Conservation (phyloP, 2,797 vertebrate genomes). For the Enteromius radiatus region DNA sequence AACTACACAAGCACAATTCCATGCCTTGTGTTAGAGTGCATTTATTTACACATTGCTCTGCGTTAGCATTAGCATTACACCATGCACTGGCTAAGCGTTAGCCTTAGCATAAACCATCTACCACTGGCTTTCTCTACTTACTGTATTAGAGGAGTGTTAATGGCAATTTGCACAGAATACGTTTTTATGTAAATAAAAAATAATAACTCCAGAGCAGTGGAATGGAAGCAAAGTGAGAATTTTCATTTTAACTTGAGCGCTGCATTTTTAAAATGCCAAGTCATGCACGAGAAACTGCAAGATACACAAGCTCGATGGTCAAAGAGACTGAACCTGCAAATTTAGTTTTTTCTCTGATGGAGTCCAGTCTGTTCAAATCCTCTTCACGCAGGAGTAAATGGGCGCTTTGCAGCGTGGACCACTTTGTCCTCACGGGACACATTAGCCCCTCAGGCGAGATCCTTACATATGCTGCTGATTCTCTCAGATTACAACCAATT, state of each 20-base stretch:
- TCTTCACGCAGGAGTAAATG: slow-evolving; percentile 40
- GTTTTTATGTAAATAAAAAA: neutral
- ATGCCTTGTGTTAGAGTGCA: neutral
- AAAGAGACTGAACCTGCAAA: no score
- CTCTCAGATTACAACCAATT: slow-evolving; percentile 28
- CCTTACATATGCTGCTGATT: slow-evolving; percentile 25
- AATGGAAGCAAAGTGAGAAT: neutral
- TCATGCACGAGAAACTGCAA: neutral
- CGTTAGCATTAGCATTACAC: neutral
- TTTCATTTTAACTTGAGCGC: neutral
- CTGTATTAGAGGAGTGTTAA: neutral
- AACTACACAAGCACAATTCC: neutral
- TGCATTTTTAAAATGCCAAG: neutral
- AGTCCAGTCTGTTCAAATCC: slow-evolving; percentile 54
- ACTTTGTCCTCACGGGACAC: slow-evolving; percentile 34
- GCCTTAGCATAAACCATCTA: neutral
- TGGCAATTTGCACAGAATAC: neutral
- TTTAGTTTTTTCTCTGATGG: no score
- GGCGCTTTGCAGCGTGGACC: slow-evolving; percentile 18
- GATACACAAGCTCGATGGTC: neutral
- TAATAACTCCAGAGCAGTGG: neutral
- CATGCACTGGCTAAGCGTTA: neutral
- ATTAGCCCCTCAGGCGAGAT: slow-evolving; percentile 35
- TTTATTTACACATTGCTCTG: neutral
- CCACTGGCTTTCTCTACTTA: neutral